Conservation (phyloP, 1,140 invertebrate species). For the Arion vulgaris region DNA sequence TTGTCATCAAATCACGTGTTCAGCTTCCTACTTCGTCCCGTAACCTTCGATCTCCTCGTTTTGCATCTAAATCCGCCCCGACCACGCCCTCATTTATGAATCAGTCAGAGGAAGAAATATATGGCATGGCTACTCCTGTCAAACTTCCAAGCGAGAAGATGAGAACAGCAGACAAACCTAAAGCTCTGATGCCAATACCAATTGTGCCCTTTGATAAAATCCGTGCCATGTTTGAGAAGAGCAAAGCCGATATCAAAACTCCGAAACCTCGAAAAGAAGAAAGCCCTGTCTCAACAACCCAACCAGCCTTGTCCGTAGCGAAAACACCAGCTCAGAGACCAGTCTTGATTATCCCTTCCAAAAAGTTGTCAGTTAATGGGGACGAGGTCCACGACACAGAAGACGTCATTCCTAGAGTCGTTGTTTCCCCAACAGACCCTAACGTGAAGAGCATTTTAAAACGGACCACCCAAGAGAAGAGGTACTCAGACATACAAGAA, state of each 20-base stretch:
- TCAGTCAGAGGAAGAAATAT: slow-evolving; percentile 42
- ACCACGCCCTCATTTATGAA: slow-evolving; percentile 24
- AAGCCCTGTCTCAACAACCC: neutral
- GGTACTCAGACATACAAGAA: slow-evolving; percentile 37
- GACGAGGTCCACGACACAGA: slow-evolving; percentile 13
- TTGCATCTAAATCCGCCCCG: slow-evolving; percentile 33
- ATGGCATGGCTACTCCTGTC: slow-evolving; percentile 42
- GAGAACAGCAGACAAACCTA: slow-evolving; percentile 59
- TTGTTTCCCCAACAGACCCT: slow-evolving; percentile 34
- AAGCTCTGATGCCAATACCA: slow-evolving; percentile 64
- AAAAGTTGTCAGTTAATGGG: slow-evolving; percentile 3
- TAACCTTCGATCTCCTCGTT: slow-evolving; percentile 50
- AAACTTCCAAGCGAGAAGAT: slow-evolving; percentile 64
- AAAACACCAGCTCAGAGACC: slow-evolving; percentile 1
- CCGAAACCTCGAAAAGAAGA: neutral
- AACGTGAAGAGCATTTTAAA: slow-evolving; percentile 37
- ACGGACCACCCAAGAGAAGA: slow-evolving; percentile 18
- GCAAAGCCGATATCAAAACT: slow-evolving; percentile 5
- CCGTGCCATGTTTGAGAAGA: slow-evolving; percentile 67
- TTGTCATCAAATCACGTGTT: slow-evolving; percentile 65
- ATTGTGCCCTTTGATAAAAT: slow-evolving; percentile 67
- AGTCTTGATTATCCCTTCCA: neutral
- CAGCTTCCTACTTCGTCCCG: slow-evolving; percentile 53
- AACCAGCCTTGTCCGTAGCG: too few species aligned
- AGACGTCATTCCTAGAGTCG: slow-evolving; percentile 27